Evolutionary conservation across 2,888 invertebrate species (phyloP).

Genomic region (Corbicula japonica): DNA sequence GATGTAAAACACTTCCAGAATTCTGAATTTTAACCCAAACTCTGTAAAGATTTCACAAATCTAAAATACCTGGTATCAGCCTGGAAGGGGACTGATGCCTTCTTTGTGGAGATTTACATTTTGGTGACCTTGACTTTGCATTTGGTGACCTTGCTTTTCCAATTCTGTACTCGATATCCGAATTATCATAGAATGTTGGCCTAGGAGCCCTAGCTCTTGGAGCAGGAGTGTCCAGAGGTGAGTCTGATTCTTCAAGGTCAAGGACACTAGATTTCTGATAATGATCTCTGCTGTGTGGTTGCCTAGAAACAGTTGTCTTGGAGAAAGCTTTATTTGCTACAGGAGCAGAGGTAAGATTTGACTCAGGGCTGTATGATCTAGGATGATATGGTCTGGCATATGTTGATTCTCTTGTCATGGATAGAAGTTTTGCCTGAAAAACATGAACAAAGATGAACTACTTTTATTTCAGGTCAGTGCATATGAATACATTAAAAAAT

Average conservation of each 20-base stretch:
- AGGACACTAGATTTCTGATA: conserved; percentile 59
- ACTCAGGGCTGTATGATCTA: conserved; percentile 65
- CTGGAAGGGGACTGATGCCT: too few relatives aligned
- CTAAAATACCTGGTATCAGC: too few relatives aligned
- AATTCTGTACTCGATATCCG: conserved; percentile 59
- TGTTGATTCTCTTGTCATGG: conserved; percentile 67
- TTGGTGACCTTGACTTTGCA: conserved; percentile 38
- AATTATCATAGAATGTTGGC: conserved; percentile 73
- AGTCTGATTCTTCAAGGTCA: conserved; percentile 67
- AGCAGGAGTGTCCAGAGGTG: conserved; percentile 82
- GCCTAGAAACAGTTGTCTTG: conserved; percentile 64
- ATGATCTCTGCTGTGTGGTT: conserved; percentile 51
- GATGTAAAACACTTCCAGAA: too few relatives aligned
- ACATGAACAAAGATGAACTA: not conserved
- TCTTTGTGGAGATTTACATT: conserved; percentile 34
- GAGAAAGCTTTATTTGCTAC: conserved; percentile 68
- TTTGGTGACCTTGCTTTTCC: conserved; percentile 35
- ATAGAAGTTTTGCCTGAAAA: conserved; percentile 75
- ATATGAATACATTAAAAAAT: too few relatives aligned
- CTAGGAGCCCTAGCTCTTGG: conserved; percentile 80
- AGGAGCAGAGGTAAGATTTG: conserved; percentile 24
- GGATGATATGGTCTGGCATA: conserved; percentile 40
- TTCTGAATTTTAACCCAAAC: too few relatives aligned
- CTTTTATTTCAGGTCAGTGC: not conserved
- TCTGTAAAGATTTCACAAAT: too few relatives aligned